Conservation (phyloP, 2,113 vertebrate genomes). For the Mus spicilegus region DNA sequence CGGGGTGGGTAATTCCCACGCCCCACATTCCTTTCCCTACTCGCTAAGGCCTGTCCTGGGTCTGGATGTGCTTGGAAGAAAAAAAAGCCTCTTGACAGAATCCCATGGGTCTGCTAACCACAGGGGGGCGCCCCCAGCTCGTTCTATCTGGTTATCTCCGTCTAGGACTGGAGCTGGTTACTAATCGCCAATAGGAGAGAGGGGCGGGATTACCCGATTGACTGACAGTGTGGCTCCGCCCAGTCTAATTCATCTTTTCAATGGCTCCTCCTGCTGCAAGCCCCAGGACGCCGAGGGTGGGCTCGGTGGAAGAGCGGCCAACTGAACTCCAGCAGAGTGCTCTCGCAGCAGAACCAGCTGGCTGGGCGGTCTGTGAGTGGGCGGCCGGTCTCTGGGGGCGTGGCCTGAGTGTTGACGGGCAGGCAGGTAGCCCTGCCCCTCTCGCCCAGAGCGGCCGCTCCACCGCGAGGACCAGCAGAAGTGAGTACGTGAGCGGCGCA, state of each 20-base stretch:
- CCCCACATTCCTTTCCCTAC: not conserved
- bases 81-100: not conserved
- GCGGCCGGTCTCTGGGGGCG: constrained; percentile 67
- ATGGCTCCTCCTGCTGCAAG: constrained; percentile 51
- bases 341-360: constrained; percentile 62
- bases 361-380: constrained; percentile 68
- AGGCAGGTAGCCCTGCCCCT: not conserved
- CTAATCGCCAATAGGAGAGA: not conserved
- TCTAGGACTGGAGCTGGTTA: not conserved
- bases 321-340: constrained; percentile 64
- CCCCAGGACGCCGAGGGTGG: constrained; percentile 30
- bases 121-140: constrained; percentile 83
- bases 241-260: constrained; percentile 86
- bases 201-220: constrained; percentile 25
- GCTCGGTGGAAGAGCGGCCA: not conserved
- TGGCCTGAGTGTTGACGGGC: constrained; percentile 64
- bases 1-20: not conserved
- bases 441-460: constrained; percentile 63
- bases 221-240: constrained; percentile 76
- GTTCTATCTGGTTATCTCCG: constrained; percentile 42
- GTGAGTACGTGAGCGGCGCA: constrained; percentile 79
- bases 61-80: not conserved
- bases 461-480: constrained; percentile 72
- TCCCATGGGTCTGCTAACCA: constrained; percentile 59
- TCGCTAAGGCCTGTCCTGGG: not conserved